A percentile compares a stretch with the other conserved stretches of the same genome.
phyloP scores from a whole-genome alignment of 2,797 vertebrate genomes.

The Sebastes elongatus region DNA sequence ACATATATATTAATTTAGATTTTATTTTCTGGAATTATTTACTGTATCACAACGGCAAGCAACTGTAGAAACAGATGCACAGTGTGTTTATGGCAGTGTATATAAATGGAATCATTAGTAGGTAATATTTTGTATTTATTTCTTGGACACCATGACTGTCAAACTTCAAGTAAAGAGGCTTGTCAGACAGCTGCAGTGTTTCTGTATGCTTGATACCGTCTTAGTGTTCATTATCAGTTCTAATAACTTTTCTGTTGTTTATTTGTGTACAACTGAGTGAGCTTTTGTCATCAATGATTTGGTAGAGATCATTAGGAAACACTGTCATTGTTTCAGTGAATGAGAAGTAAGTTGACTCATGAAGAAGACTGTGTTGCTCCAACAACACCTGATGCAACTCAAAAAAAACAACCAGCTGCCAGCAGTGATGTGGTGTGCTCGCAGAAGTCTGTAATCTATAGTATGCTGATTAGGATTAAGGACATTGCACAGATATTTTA shows the following conservation, averaged over 20 bases:
- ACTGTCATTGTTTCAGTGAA: neutral
- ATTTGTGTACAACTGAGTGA: neutral
- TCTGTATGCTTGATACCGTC: neutral
- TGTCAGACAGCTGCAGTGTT: neutral
- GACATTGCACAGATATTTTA: neutral
- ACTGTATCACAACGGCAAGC: neutral
- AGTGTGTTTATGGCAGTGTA: neutral
- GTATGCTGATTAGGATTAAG: neutral
- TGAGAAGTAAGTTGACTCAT: slow-evolving; percentile 9
- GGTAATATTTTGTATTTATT: neutral
- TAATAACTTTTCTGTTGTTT: neutral
- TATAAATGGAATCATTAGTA: neutral
- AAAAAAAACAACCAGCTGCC: neutral
- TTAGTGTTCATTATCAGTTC: neutral
- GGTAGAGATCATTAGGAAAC: neutral
- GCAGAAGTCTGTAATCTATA: neutral
- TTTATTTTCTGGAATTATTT: neutral
- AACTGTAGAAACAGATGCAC: neutral
- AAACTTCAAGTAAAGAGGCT: neutral
- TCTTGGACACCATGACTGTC: neutral
- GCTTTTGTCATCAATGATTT: neutral
- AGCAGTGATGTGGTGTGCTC: neutral
- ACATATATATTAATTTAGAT: neutral
- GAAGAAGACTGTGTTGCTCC: neutral
- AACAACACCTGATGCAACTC: neutral